Evolutionary conservation across 2,113 vertebrate species (phyloP).

Genomic region (Paradisaea rubra): DNA sequence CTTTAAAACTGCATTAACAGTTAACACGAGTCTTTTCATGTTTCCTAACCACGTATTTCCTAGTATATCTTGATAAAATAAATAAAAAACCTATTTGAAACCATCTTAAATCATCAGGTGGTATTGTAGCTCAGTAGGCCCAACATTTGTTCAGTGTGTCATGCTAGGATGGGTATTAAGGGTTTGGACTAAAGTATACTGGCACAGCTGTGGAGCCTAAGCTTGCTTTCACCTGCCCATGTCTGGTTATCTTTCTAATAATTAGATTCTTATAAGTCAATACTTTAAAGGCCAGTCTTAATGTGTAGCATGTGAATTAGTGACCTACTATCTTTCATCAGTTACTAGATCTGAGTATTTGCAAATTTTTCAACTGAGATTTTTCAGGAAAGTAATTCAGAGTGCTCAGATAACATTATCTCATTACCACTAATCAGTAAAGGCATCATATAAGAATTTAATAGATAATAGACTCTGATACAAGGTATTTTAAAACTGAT

Average conservation of each 20-base stretch:
- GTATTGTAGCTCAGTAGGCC: not conserved
- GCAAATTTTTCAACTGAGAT: not conserved
- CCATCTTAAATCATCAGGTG: not conserved
- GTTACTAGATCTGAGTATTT: not conserved
- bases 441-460: not conserved
- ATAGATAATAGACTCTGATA: not conserved
- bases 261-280: not conserved
- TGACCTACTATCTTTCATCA: not conserved
- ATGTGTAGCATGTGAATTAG: not conserved
- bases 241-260: not conserved
- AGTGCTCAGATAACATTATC: not conserved
- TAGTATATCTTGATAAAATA: not conserved
- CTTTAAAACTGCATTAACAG: not conserved
- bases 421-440: not conserved
- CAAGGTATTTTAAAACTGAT: not conserved
- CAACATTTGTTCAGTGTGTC: not conserved
- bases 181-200: not conserved
- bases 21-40: not conserved
- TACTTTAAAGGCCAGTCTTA: not conserved
- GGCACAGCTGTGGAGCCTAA: not conserved
- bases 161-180: not conserved
- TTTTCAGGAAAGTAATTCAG: not conserved
- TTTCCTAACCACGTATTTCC: not conserved
- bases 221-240: not conserved
- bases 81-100: not conserved